These are phyloP conservation scores for Diadema setosum DNA, from an alignment of 35 echinoderm and acorn worm genomes.

Conservation along the genomic window DNA sequence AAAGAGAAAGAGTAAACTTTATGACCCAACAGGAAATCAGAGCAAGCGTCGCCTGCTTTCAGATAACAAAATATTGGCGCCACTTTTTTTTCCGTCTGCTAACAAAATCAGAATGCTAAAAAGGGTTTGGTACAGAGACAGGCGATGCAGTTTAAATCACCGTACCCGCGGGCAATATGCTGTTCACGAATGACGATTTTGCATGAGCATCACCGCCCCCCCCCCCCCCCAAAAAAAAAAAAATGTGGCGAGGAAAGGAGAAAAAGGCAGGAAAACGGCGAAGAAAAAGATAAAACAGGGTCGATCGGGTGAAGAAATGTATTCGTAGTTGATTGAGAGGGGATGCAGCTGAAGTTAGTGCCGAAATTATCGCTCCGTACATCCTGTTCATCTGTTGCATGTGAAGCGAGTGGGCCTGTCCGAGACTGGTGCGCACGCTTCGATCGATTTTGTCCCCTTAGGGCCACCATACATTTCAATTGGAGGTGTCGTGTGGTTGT, in stretches of 20 bases:
- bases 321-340: neutral
- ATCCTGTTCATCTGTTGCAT: slow-evolving; percentile 17
- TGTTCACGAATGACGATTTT: neutral
- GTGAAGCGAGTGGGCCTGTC: neutral
- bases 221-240: no score
- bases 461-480: slow-evolving; percentile 25
- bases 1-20: no score
- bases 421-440: neutral
- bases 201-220: no score
- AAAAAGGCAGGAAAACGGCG: no score
- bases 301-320: no score
- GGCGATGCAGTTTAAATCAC: neutral
- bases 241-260: no score
- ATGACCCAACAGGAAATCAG: no score
- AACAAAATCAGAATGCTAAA: neutral
- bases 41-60: no score
- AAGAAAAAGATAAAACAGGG: no score
- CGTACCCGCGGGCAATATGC: neutral
- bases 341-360: slow-evolving; percentile 9
- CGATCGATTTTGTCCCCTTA: slow-evolving; percentile 21
- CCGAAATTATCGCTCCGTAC: neutral
- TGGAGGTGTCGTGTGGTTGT: slow-evolving; percentile 15
- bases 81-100: neutral
- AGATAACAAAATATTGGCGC: no score
- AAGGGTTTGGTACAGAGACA: neutral